Evolutionary conservation across 2,888 invertebrate species (phyloP), one percentile per base, ranked within the genome.

Genomic region (Allygus modestus): DNA sequence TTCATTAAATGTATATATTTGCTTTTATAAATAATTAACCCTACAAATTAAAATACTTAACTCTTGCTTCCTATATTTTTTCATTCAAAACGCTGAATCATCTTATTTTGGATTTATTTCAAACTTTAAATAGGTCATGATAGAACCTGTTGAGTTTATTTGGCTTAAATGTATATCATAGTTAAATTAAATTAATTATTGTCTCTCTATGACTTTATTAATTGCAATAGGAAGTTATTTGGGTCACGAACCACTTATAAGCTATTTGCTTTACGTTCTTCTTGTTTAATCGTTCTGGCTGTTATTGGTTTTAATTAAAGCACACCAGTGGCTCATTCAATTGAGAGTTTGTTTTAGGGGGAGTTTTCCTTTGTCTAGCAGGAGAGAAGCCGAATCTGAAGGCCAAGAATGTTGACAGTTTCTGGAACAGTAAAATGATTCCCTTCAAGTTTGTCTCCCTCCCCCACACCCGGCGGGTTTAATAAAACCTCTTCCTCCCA

Each of bases 381-480:
- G 9, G 11, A 2, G 54, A 1, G 23, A 11, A 2, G 20, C 2
- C 20, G 20, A 54, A 54, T n/a, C 20, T 54, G 20, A 9, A 11
- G 15, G 20, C 54, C 54, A 23, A 11, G 54, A 54, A 54, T 54
- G 54, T 46, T 46, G 46, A 46, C 46, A 46, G 46, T 15, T 7
- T 54, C 54, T 54, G 54, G 54, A 23, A 54, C 20, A 23, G 20
- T 23, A 23, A 54, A 54, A 54, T 54, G 20, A 54, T 54, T 54
- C 20, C 15, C 54, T 54, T 20, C 5, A 23, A 54, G 23, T 23
- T 1, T 12, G 1, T 46, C 46, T 46, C 17, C 12, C 12, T 1
- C 46, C 46, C 46, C 46, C 54, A 46, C 46, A 46, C 46, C 46
- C 46, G 58, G 28, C 15, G 65, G 17, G 65, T 65, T 65, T 65